Evolutionary conservation across 2,113 vertebrate species (phyloP), one percentile per base, ranked within the genome.

Genomic region (Gulo gulo): DNA sequence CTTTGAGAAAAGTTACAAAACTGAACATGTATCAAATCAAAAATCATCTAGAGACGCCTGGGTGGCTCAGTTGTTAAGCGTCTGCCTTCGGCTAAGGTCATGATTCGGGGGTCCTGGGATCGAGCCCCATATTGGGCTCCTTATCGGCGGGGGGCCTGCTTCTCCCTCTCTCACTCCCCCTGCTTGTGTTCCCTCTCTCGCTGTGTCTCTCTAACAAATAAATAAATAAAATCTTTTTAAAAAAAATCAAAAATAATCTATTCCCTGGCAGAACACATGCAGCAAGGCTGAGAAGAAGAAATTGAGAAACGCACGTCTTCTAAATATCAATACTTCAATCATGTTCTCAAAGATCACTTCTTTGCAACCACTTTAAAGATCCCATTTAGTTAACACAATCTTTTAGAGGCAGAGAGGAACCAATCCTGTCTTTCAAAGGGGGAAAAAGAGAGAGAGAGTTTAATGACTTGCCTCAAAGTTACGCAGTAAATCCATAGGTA

Each of bases 391-490:
- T 82, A 95, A 82, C 23, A 93, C 20, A 83, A 65, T 36, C 65
- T 97, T 79, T 74, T 39, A 74, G 73, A 65, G 18, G 10, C 47
- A 57, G 20, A 26, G 39, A 94, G 50, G 47, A 34, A 26, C 26
- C 50, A 97, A 85, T 81, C 7, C 65, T 83, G 1, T 82, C 91
- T 39, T 73, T 81, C 93, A 82, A 93, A 93, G 14, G n/a, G 10
- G 42, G 4, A 52, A 52, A 52, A 52, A 16, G 14, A 52, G 50
- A 52, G 50, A 79, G 29, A 59, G 7, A 80, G 9, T 71, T 85
- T 86, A 94, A 96, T 45, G 14, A 91, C n/a, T 55, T 96, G 82
- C 80, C 79, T 80, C 90, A 65, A 92, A 88, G 71, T 93, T 57
- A 94, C 63, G 91, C 12, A 69, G 29, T 91, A 90, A 94, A 87